Percentiles rank a stretch among this genome's conserved stretches.
Conservation (phyloP, 1,140 invertebrate species). For the Bathynomus jamesi region DNA sequence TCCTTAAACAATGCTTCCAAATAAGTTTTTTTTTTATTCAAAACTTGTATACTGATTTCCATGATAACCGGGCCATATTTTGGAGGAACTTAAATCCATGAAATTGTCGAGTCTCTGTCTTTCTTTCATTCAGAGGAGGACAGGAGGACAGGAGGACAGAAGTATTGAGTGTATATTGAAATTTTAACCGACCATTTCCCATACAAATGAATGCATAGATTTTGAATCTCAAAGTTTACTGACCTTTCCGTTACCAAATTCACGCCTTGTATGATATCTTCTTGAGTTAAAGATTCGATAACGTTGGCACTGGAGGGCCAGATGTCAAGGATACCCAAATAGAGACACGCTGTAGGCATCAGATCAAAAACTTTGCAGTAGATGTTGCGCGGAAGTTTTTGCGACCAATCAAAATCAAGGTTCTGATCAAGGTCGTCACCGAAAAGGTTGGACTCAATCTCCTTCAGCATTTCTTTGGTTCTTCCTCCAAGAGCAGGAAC, state of each 20-base stretch:
- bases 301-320: conserved; percentile 55
- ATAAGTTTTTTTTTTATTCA: no score
- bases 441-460: conserved; percentile 10
- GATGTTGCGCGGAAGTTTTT: conserved; percentile 7
- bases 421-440: neutral
- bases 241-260: conserved; percentile 49
- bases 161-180: no score
- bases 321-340: conserved; percentile 59
- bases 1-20: no score
- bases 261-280: conserved; percentile 55
- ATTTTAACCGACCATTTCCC: no score
- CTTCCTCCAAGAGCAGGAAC: conserved; percentile 20
- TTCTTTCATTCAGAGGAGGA: no score
- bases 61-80: no score
- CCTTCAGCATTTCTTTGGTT: neutral
- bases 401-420: conserved; percentile 27
- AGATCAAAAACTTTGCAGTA: conserved; percentile 21
- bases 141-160: no score
- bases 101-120: no score
- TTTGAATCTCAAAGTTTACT: no score
- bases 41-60: no score
- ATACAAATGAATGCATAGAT: no score
- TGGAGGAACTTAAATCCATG: no score
- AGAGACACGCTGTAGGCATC: conserved; percentile 49
- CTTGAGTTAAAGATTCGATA: conserved; percentile 51